Percentiles rank a stretch among this genome's conserved stretches.
Conservation (phyloP, 2,888 invertebrate species). For the Masnerella sp. region DNA sequence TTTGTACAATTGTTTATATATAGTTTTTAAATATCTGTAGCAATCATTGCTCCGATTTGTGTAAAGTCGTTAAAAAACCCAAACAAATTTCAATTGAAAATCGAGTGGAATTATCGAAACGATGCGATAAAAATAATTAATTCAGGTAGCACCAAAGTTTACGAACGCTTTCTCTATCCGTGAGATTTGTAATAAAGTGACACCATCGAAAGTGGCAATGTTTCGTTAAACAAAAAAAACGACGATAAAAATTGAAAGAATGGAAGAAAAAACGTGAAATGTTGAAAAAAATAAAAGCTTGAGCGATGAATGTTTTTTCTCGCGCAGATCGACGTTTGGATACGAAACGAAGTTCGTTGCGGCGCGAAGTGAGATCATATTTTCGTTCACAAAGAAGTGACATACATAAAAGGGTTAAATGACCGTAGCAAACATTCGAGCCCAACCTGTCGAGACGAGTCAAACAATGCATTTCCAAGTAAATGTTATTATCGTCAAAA, state of each 20-base stretch:
- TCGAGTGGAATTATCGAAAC: neutral
- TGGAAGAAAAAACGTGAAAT: neutral
- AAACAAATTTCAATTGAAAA: neutral
- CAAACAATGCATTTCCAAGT: conserved; percentile 16
- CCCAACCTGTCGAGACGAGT: conserved; percentile 20
- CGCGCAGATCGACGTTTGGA: conserved; percentile 8
- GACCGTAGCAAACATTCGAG: conserved; percentile 13
- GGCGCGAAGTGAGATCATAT: conserved; percentile 2
- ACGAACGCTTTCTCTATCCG: conserved; percentile 9
- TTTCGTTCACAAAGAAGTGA: conserved; percentile 45
- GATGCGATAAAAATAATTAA: no score
- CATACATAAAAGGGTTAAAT: conserved; percentile 40
- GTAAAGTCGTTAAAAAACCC: no score
- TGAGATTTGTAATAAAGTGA: conserved; percentile 16
- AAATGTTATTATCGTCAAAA: conserved; percentile 6
- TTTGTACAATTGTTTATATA: no score
- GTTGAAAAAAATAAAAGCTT: conserved; percentile 1
- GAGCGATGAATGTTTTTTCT: conserved; percentile 25
- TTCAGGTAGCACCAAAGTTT: conserved; percentile 4
- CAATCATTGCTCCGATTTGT: no score
- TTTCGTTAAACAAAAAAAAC: conserved; percentile 7
- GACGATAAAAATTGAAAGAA: conserved; percentile 1
- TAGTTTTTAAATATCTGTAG: no score
- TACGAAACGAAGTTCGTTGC: conserved; percentile 7
- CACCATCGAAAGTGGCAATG: conserved; percentile 9